Base-by-base conservation (phyloP, 2,888 invertebrate genomes). In the Xylota segnis region DNA sequence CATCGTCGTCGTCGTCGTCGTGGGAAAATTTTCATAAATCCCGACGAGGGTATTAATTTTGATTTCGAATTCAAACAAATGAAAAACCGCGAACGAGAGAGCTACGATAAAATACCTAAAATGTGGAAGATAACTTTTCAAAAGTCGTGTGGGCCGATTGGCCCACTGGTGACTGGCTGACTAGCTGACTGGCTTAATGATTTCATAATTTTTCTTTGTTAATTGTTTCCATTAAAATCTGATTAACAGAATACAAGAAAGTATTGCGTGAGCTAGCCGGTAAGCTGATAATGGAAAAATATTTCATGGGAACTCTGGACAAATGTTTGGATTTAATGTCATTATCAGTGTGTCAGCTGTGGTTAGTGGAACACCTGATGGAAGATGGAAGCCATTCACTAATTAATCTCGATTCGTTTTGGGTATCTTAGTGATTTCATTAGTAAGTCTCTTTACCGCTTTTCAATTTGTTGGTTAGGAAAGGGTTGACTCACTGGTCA, bases 151-250 rank as follows among this genome's bases (percentile, higher is more conserved):
- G 18, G 71, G 65, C 43, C 47, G 63, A 16, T 40, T 59, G 59
- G 54, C 45, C 54, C 37, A 56, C 29, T 54, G 43, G 23, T 23
- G 29, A 56, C 29, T 54, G 43, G 23, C 3, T 45, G 29, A 47
- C 29, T 54, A 34, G 14, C 45, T 10, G 45, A 4, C 23, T 47
- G 12, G 29, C 66, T 50, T 52, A 43, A 68, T 54, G 54, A 23
- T 59, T 59, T 75, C 75, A 75, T 61, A 54, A 75, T 29, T 54
- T 68, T 54, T 61, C 34, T 58, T 74, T 59, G 52, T 65, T 77
- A 74, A 66, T 74, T 83, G 59, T 76, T 72, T 77, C 52, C 65
- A 76, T 83, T 71, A 45, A 71, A 71, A 59, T 76, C 71, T 54
- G 75, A 65, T 65, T 70, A 65, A 27, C 58, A 29, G 50, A 14